Base-by-base conservation (phyloP, 1,140 invertebrate genomes). In the Magallana gigas region DNA sequence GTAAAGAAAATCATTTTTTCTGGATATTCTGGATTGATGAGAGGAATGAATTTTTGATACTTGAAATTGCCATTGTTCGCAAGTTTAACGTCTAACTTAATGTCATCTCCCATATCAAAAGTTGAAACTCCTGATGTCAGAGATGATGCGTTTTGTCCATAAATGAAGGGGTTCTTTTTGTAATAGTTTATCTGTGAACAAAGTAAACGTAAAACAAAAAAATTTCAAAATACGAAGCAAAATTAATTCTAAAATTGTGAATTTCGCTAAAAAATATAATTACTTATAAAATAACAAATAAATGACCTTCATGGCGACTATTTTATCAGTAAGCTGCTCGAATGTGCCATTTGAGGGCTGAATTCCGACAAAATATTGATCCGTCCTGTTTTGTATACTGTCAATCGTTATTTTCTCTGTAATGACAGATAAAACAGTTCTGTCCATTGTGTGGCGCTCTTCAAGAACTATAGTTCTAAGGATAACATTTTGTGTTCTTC, bases 1-100 rank as follows among this genome's bases (percentile, higher is more conserved):
- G 48, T 58, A 11, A 86, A 80, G 36, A 71, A 86, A 56, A 86
- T 36, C 85, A 86, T 86, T 58, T 86, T 56, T 23, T 86, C 85
- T 2, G 85, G 85, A 18, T 86, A 64, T 3, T 23, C 48, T 57
- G 81, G 56, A n/a, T 57, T 83, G 5, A 83, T 83, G 8, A 57
- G 81, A 9, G 81, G 81, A 57, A 57, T 18, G 18, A 83, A 83
- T 56, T 58, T 57, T 29, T 83, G 48, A 9, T 57, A 57, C 18
- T 83, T 57, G 48, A 58, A 57, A 56, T 57, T 83, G 16, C 57
- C 56, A 8, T 83, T 83, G 18, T 83, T 83, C n/a, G 48, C 57
- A 83, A 83, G 57, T 23, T 57, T 57, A 0, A 83, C 48, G 81
- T 83, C 57, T 18, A 58, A 56, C 57, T 57, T 83, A 83, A 57